Percentiles rank a stretch among this genome's conserved stretches.
phyloP scores from a whole-genome alignment of 2,888 invertebrate genomes.

The Acrobasis consociella region DNA sequence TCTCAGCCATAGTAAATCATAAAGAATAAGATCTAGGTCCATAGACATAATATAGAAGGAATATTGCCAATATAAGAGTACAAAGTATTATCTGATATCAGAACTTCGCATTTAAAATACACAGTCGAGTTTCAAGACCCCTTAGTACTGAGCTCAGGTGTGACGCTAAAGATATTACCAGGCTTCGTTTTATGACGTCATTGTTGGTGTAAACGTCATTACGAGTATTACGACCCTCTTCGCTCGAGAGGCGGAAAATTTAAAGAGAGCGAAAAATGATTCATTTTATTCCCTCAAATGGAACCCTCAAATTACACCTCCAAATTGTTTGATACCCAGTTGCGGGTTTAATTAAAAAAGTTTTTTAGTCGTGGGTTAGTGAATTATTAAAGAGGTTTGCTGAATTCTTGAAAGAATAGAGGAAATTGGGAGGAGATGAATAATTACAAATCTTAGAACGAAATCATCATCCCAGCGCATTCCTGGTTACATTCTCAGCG shows the following conservation, averaged over 20 bases:
- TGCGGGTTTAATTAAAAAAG: constrained; percentile 4
- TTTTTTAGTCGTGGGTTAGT: constrained; percentile 6
- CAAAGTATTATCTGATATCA: no score
- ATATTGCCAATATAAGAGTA: no score
- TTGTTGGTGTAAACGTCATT: constrained; percentile 66
- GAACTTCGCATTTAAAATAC: no score
- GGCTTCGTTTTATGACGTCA: constrained; percentile 63
- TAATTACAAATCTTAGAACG: no score
- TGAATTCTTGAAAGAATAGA: constrained; percentile 9
- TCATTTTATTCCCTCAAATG: constrained; percentile 52
- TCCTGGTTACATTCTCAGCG: no score
- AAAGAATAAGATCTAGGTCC: no score
- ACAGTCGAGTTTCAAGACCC: constrained; percentile 22
- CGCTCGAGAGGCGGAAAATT: constrained; percentile 58
- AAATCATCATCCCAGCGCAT: no score
- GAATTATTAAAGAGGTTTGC: constrained; percentile 12
- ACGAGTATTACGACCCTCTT: constrained; percentile 60
- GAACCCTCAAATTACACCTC: constrained; percentile 25
- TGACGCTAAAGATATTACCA: constrained; percentile 52
- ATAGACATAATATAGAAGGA: no score
- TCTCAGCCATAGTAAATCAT: no score
- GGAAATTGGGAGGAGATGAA: no score
- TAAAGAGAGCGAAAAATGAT: constrained; percentile 56
- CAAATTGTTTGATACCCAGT: not conserved
- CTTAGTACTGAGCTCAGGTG: constrained; percentile 47